These are phyloP conservation scores for Scaeva pyrastri DNA, from an alignment of 2,888 invertebrate species.

Conservation along the genomic window DNA sequence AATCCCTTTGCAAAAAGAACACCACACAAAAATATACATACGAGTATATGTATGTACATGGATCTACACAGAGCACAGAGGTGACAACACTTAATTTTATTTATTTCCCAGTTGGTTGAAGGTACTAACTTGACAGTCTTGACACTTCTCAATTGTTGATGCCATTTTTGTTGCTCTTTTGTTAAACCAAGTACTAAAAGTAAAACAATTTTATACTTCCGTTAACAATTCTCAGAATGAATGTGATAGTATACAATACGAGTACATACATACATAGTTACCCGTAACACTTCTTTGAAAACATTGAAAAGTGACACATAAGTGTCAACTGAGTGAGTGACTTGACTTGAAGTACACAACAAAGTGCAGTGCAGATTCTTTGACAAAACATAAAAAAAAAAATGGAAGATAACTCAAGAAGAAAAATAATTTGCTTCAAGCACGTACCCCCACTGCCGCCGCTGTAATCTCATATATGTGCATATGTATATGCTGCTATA, in stretches of 20 bases:
- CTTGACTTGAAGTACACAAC: constrained; percentile 37
- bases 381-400: not conserved
- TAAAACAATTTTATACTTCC: constrained; percentile 23
- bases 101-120: constrained; percentile 2
- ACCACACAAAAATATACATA: no score
- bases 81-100: constrained; percentile 29
- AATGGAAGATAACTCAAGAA: not conserved
- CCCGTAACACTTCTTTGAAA: constrained; percentile 3
- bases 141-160: not conserved
- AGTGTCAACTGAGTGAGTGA: constrained; percentile 56
- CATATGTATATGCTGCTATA: not conserved
- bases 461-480: no score
- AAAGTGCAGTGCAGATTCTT: constrained; percentile 34
- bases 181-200: constrained; percentile 17
- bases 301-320: constrained; percentile 43
- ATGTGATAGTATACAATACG: not conserved
- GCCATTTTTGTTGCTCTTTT: not conserved
- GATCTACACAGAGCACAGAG: not conserved
- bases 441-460: no score
- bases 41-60: not conserved
- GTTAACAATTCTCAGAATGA: constrained; percentile 9
- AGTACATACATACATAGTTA: not conserved
- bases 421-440: constrained; percentile 22
- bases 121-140: constrained; percentile 1
- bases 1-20: not conserved